Conservation (phyloP, 2,888 invertebrate species). For the Gastrophysa polygoni region DNA sequence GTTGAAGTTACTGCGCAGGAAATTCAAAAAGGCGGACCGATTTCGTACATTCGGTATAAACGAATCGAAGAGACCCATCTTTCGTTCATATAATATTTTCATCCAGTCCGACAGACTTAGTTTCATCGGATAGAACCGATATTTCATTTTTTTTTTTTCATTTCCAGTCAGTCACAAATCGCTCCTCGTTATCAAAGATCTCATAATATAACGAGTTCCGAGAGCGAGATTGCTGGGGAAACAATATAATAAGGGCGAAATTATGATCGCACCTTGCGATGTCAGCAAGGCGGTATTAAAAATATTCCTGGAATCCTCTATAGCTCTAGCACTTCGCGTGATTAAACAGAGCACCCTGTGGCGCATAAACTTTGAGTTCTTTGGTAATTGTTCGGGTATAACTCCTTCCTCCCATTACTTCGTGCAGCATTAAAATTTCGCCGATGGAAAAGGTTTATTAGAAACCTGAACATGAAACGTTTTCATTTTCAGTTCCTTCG, state of each 20-base stretch:
- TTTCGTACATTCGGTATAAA: too few relatives aligned
- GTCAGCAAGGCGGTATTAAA: conserved; percentile 1
- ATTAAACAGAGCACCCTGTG: background rate
- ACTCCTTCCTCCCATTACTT: background rate
- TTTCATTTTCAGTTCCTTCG: too few relatives aligned
- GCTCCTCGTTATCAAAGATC: conserved; percentile 10
- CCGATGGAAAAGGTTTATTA: background rate
- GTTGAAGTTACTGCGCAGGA: too few relatives aligned
- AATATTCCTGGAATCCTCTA: conserved; percentile 10
- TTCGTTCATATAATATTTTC: too few relatives aligned
- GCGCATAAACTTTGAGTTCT: background rate
- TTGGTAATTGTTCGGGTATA: background rate
- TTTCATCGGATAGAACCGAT: too few relatives aligned
- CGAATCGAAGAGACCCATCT: too few relatives aligned
- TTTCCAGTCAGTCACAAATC: background rate
- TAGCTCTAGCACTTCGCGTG: background rate
- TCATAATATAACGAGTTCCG: conserved; percentile 6
- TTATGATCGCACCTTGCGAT: conserved; percentile 6
- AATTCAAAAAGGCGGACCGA: too few relatives aligned
- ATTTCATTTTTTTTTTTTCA: too few relatives aligned
- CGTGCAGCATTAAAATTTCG: background rate
- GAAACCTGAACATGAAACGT: background rate
- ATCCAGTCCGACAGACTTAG: too few relatives aligned
- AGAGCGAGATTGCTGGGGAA: conserved; percentile 4
- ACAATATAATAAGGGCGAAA: conserved; percentile 12